Conservation (phyloP, 2,113 vertebrate species). For the Menura novaehollandiae region DNA sequence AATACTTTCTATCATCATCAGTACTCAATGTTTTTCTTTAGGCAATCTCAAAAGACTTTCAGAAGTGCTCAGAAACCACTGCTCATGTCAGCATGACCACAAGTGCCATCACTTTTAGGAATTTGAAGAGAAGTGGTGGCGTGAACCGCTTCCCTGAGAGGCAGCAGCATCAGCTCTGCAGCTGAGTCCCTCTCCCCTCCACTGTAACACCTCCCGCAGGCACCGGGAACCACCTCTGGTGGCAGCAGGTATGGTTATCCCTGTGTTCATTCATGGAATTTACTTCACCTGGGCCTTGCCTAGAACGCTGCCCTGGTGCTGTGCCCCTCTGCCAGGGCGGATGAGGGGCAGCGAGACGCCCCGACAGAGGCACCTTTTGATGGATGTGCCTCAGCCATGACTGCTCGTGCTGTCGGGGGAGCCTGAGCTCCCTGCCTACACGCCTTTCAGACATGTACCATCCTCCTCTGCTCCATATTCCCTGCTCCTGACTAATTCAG, state of each 20-base stretch:
- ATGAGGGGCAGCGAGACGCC: fast-evolving
- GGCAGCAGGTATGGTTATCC: neutral
- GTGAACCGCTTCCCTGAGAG: fast-evolving
- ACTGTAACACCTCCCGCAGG: neutral
- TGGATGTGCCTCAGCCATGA: fast-evolving
- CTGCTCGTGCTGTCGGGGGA: fast-evolving
- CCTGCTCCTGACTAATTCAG: neutral
- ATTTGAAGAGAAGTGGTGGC: neutral
- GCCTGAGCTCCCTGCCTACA: neutral
- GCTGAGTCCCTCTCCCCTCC: neutral
- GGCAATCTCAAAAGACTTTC: neutral
- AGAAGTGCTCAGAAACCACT: neutral
- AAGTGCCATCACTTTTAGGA: neutral
- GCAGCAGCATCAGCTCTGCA: neutral
- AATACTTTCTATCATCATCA: neutral
- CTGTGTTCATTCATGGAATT: neutral
- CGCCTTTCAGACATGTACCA: fast-evolving
- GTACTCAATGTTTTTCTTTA: neutral
- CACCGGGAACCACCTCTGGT: neutral
- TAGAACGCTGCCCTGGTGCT: neutral
- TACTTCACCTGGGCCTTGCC: neutral
- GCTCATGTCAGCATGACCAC: neutral
- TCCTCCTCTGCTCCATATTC: neutral
- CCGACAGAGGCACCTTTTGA: neutral
- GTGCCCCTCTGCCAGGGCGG: fast-evolving